Evolutionary conservation across 2,888 invertebrate species (phyloP).

Genomic region (Melinaea marsaeus): DNA sequence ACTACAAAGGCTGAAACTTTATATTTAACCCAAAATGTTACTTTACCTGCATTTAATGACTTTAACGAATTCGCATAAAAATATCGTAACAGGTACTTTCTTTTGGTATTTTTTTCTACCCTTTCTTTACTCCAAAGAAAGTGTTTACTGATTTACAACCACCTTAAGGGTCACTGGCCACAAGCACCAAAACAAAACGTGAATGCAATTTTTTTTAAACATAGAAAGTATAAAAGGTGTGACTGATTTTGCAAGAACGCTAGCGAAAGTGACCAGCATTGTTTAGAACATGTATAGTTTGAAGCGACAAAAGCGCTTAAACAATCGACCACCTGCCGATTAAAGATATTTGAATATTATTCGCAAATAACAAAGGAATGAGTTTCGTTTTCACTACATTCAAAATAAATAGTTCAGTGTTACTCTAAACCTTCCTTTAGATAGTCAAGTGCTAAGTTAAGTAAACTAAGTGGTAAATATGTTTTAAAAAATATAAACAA

Average conservation of each 20-base stretch:
- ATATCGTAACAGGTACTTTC: conserved; percentile 60
- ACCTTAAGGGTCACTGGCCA: conserved; percentile 49
- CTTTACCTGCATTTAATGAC: conserved; percentile 2
- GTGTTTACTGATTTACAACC: conserved; percentile 68
- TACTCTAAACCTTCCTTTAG: conserved; percentile 43
- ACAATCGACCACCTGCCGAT: conserved; percentile 70
- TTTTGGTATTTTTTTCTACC: conserved; percentile 31
- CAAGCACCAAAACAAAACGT: conserved; percentile 57
- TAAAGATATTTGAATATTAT: conserved; percentile 67
- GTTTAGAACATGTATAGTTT: conserved; percentile 35
- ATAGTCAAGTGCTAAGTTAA: conserved; percentile 7
- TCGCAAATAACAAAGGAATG: conserved; percentile 50
- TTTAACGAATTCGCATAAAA: background rate
- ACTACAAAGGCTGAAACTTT: background rate
- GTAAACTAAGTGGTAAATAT: background rate
- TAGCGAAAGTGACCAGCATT: conserved; percentile 61
- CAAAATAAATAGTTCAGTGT: conserved; percentile 45
- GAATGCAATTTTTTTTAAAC: conserved; percentile 34
- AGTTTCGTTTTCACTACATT: conserved; percentile 58
- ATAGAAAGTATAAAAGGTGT: conserved; percentile 57
- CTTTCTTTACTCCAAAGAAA: conserved; percentile 50
- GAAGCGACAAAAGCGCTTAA: conserved; percentile 34
- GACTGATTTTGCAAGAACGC: conserved; percentile 54
- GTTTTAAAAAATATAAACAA: no score
- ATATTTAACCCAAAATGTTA: conserved; percentile 3